These are phyloP conservation scores for Rhagium mordax DNA, from an alignment of 2,888 invertebrate species.

Conservation along the genomic window DNA sequence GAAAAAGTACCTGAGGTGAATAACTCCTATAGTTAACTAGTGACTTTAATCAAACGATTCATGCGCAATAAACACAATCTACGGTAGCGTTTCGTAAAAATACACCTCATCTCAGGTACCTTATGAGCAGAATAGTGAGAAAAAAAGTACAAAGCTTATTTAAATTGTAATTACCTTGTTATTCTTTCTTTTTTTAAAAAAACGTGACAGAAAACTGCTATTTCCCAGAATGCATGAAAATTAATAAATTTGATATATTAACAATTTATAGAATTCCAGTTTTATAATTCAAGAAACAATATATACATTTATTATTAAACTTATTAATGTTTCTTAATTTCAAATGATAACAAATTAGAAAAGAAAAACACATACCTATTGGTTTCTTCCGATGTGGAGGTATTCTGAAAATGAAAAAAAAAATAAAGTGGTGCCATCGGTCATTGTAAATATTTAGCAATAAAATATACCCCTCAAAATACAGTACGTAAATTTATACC, in stretches of 20 bases:
- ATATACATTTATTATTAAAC: too few relatives aligned
- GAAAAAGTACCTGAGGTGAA: not conserved
- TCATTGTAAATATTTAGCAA: not conserved
- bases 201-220: conserved; percentile 64
- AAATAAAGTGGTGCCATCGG: too few relatives aligned
- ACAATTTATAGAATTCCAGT: too few relatives aligned
- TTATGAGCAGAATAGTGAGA: not conserved
- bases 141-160: not conserved
- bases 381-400: conserved; percentile 39
- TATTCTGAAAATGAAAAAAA: conserved; percentile 46
- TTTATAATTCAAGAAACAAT: too few relatives aligned
- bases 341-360: not conserved
- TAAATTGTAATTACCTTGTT: conserved; percentile 60
- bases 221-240: conserved; percentile 59
- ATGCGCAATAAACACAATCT: too few relatives aligned
- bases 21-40: too few relatives aligned
- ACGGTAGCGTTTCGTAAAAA: too few relatives aligned
- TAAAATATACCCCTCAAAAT: too few relatives aligned
- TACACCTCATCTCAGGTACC: not conserved
- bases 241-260: conserved; percentile 23
- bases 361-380: conserved; percentile 49
- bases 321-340: not conserved
- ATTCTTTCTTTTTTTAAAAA: conserved; percentile 64
- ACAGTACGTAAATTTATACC: too few relatives aligned
- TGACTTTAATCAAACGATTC: too few relatives aligned